A percentile compares a stretch with the other conserved stretches of the same genome.
These are phyloP conservation scores for Dendronephthya gigantea DNA, from an alignment of 64 coral and sea anemone species.

Conservation along the genomic window DNA sequence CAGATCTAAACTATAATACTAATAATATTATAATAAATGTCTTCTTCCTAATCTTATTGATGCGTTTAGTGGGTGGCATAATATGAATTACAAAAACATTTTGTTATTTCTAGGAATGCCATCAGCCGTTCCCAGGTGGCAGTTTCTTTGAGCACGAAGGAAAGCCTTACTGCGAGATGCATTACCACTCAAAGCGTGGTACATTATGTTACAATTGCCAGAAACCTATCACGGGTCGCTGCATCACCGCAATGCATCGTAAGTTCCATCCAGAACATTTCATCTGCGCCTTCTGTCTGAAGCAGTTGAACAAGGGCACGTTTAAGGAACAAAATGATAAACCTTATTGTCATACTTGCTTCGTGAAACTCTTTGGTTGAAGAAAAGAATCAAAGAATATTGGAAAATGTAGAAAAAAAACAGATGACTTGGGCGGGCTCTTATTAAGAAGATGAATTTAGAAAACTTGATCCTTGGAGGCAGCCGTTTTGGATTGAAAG, in stretches of 20 bases:
- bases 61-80: too few species aligned
- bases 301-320: conserved; percentile 95
- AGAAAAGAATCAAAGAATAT: neutral
- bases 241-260: conserved; percentile 98
- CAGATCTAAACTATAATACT: too few species aligned
- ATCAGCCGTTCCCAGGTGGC: conserved; percentile 92
- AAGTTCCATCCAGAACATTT: conserved; percentile 99
- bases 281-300: conserved; percentile 93
- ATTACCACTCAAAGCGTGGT: conserved; percentile 83
- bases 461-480: too few species aligned
- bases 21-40: too few species aligned
- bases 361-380: conserved; percentile 93
- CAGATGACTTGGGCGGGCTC: too few species aligned
- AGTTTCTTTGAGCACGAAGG: conserved; percentile 98
- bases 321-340: conserved; percentile 99
- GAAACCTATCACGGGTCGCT: conserved; percentile 91
- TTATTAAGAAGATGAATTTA: too few species aligned
- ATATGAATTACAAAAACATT: too few species aligned
- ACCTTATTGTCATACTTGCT: conserved; percentile 91
- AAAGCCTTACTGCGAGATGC: conserved; percentile 97
- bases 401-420: too few species aligned
- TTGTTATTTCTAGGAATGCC: conserved; percentile 73
- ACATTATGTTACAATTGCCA: conserved; percentile 95
- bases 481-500: too few species aligned
- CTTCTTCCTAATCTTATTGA: too few species aligned